Base-by-base conservation (phyloP, 2,888 invertebrate species). In the Arctia plantaginis region DNA sequence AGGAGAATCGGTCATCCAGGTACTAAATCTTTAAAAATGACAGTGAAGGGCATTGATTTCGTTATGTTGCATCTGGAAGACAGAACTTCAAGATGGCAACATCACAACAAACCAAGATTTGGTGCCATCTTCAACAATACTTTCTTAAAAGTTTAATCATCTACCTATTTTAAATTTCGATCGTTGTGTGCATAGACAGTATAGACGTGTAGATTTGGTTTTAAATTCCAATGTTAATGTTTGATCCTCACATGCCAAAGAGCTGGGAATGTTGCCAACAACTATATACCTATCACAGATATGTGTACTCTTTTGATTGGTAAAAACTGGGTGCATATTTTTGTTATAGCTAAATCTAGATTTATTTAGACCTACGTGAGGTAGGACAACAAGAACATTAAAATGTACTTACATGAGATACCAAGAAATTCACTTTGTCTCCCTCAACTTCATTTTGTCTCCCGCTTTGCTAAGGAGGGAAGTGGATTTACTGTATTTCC, bases 31-130 rank as follows among this genome's bases (percentile, higher is more conserved):
- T 13, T 59, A 59, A 27, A 59, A 59, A 59, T 74, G 59, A 69
- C 66, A 59, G 35, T 27, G 69, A 78, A 84, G 85, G 80, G 73
- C 81, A 70, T 77, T 82, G 82, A 84, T 85, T 78, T 72, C 64
- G 66, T 47, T 12, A 62, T 44, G 73, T 59, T 76, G 68, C 74
- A 72, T 59, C 69, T 44, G 72, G 69, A 76, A 75, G 72, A 55
- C 51, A 66, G 30, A 51, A 74, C 77, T 69, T 62, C 77, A 73
- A 72, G 76, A 74, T 65, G 67, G 68, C 75, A 74, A 74, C 74
- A 71, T 76, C n/a, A 30, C 35, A 75, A 77, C 77, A 78, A 72
- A 78, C 64, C 39, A 55, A 65, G 20, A n/a, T 78, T 82, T 80
- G 78, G 76, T 67, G 80, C 82, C 82, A 78, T 75, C 59, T 55